Evolutionary conservation across 2,888 invertebrate species (phyloP).

Genomic region (Dynastes hyllus): DNA sequence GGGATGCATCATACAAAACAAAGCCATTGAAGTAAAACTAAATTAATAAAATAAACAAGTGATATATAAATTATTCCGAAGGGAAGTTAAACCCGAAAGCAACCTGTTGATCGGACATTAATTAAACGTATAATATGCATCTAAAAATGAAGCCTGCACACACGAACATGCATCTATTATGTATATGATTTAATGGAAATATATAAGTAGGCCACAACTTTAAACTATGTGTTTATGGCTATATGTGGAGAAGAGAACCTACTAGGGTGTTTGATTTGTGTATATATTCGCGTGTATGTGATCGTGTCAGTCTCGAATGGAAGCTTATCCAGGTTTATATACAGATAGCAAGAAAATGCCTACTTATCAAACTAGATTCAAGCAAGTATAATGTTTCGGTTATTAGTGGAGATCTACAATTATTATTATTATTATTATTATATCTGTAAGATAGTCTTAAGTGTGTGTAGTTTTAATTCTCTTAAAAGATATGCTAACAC

Average conservation of each 20-base stretch:
- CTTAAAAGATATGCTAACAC: too few relatives aligned
- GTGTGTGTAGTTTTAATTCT: too few relatives aligned
- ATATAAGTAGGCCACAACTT: conserved; percentile 41
- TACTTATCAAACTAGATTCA: too few relatives aligned
- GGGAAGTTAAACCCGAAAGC: conserved; percentile 50
- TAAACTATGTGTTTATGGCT: not conserved
- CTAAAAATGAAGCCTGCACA: conserved; percentile 51
- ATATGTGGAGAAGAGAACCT: not conserved
- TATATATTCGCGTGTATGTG: not conserved
- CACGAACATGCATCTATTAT: conserved; percentile 50
- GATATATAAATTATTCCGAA: conserved; percentile 54
- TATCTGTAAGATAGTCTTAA: too few relatives aligned
- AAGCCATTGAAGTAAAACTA: conserved; percentile 52
- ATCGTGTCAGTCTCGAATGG: conserved; percentile 4
- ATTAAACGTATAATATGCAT: conserved; percentile 55
- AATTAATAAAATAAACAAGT: conserved; percentile 54
- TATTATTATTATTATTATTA: too few relatives aligned
- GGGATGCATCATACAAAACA: conserved; percentile 49
- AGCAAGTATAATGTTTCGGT: too few relatives aligned
- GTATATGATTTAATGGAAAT: conserved; percentile 52
- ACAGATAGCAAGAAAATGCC: too few relatives aligned
- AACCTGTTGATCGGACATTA: conserved; percentile 56
- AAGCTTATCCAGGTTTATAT: conserved; percentile 43
- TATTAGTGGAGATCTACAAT: too few relatives aligned
- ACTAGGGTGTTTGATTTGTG: not conserved